A percentile compares a stretch with the other conserved stretches of the same genome.
These are phyloP conservation scores for Danio albolineatus DNA, from an alignment of 2,797 vertebrate genomes.

Conservation along the genomic window DNA sequence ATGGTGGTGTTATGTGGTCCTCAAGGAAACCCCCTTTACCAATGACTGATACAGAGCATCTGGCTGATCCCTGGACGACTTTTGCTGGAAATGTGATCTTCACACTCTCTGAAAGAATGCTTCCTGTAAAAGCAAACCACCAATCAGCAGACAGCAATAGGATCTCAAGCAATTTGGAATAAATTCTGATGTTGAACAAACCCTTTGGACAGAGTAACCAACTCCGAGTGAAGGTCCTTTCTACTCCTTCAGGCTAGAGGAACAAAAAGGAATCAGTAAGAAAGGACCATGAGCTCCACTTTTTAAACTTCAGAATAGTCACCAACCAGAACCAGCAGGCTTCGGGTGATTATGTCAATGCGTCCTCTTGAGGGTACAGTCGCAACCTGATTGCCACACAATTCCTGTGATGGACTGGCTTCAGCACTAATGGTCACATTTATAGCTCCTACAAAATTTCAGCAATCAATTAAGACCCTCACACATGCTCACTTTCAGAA, in stretches of 20 bases:
- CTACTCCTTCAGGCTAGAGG: conserved; percentile 72
- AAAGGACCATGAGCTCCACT: no score
- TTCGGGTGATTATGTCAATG: conserved; percentile 69
- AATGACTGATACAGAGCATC: conserved; percentile 31
- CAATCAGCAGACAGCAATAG: no score
- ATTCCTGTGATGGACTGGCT: not conserved
- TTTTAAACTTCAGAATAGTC: no score
- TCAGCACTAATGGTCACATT: not conserved
- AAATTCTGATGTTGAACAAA: conserved; percentile 43
- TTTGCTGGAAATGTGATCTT: conserved; percentile 67
- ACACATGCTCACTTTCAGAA: no score
- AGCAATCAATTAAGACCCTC: not conserved
- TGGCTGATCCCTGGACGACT: conserved; percentile 70
- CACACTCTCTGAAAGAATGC: conserved; percentile 51
- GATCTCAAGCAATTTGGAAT: no score
- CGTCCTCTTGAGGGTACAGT: conserved; percentile 72
- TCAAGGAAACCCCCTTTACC: not conserved
- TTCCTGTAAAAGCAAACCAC: conserved; percentile 56
- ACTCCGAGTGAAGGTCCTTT: conserved; percentile 66
- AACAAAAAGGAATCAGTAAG: not conserved
- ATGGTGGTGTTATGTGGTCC: no score
- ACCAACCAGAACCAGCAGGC: conserved; percentile 71
- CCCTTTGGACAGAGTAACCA: conserved; percentile 76
- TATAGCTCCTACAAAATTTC: not conserved
- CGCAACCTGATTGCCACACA: conserved; percentile 74